A percentile compares a stretch with the other conserved stretches of the same genome.
Conservation (phyloP, 1,140 invertebrate genomes). For the Drosophila bocqueti region DNA sequence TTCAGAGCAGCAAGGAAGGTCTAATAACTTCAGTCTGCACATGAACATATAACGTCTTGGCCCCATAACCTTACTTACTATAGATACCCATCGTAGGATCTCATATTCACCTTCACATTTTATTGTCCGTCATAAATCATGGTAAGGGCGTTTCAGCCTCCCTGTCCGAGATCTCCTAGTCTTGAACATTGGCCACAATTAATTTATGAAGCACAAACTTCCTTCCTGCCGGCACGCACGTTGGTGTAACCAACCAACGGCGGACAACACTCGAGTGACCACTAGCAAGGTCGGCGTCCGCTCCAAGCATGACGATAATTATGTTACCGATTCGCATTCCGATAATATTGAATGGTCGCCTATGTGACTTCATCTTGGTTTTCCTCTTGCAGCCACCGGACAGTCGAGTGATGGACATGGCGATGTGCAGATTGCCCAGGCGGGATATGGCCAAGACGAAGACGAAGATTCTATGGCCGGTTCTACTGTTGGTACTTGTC, state of each 20-base stretch:
- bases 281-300: constrained; percentile 63
- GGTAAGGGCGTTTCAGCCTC: constrained; percentile 15
- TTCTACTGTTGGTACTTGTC: constrained; percentile 36
- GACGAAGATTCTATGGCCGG: constrained; percentile 38
- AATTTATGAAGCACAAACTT: constrained; percentile 81
- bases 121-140: constrained; percentile 27
- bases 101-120: constrained; percentile 3
- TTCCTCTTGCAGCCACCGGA: constrained; percentile 54
- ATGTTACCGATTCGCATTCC: constrained; percentile 39
- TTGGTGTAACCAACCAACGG: constrained; percentile 42
- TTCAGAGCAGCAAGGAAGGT: neutral
- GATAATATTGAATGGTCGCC: constrained; percentile 57
- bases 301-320: constrained; percentile 55
- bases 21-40: neutral
- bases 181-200: constrained; percentile 72
- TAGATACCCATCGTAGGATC: neutral
- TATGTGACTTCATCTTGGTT: constrained; percentile 22
- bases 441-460: constrained; percentile 7
- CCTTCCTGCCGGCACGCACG: constrained; percentile 71
- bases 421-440: constrained; percentile 40
- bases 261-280: constrained; percentile 70
- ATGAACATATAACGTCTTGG: neutral
- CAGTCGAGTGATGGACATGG: constrained; percentile 57
- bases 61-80: neutral
- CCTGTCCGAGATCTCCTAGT: constrained; percentile 21